These are phyloP conservation scores for Allobates femoralis DNA, from an alignment of 2,797 vertebrate species.

Conservation along the genomic window DNA sequence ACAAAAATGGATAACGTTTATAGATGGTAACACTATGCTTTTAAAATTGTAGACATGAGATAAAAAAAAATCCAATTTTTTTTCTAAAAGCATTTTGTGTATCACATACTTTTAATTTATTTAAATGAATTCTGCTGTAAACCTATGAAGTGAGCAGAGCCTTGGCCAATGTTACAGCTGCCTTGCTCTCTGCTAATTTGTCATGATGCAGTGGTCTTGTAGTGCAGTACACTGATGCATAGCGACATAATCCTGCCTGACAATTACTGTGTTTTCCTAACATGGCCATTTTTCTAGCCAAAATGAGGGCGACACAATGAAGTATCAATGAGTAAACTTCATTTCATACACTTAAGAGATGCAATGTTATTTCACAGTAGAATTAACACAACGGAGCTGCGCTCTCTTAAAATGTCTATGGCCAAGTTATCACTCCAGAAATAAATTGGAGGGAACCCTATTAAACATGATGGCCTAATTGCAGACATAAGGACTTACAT, in stretches of 20 bases:
- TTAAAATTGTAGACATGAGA: not conserved
- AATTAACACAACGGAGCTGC: constrained; percentile 47
- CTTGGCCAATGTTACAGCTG: constrained; percentile 34
- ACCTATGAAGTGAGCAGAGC: constrained; percentile 21
- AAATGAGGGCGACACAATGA: constrained; percentile 19
- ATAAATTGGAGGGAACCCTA: constrained; percentile 23
- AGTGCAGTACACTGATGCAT: constrained; percentile 31
- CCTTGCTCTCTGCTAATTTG: constrained; percentile 48
- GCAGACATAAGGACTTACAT: not conserved
- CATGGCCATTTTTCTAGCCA: constrained; percentile 9
- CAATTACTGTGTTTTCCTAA: constrained; percentile 49
- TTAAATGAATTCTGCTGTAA: constrained; percentile 32
- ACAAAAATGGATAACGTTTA: not conserved
- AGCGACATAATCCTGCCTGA: constrained; percentile 45
- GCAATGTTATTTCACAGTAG: constrained; percentile 44
- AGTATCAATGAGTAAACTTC: constrained; percentile 48
- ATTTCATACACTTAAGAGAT: constrained; percentile 35
- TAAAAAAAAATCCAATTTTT: not conserved
- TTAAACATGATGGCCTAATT: constrained; percentile 37
- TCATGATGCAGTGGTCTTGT: constrained; percentile 53
- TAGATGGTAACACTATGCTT: not conserved
- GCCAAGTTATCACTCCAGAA: constrained; percentile 9
- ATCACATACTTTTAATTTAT: constrained; percentile 35
- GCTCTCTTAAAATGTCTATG: constrained; percentile 23
- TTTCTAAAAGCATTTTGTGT: not conserved